Evolutionary conservation across 2,113 vertebrate genomes (phyloP).

Genomic region (Antechinus stuartii): DNA sequence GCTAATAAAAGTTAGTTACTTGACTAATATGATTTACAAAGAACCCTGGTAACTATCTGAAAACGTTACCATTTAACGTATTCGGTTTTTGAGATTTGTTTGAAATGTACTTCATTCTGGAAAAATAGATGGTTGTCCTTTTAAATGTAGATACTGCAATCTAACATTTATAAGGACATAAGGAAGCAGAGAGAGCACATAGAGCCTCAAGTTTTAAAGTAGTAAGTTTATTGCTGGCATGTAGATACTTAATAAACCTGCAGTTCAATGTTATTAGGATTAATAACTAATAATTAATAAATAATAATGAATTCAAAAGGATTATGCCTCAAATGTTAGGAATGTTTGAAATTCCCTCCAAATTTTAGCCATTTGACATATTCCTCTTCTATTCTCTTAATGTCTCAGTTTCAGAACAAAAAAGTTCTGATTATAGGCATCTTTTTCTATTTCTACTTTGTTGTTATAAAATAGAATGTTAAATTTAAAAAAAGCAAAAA

Average conservation of each 20-base stretch:
- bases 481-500: constrained; percentile 52
- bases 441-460: background rate
- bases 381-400: background rate
- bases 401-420: constrained; percentile 43
- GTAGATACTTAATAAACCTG: constrained; percentile 13
- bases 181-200: background rate
- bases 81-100: constrained; percentile 30
- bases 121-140: constrained; percentile 5
- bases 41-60: constrained; percentile 2
- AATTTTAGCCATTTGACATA: constrained; percentile 54
- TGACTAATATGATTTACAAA: constrained; percentile 2
- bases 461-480: constrained; percentile 27
- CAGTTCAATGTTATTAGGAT: constrained; percentile 53
- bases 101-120: constrained; percentile 13
- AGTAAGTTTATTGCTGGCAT: constrained; percentile 42
- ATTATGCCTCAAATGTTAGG: constrained; percentile 52
- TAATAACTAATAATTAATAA: background rate
- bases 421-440: background rate
- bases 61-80: background rate
- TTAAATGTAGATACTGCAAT: constrained; percentile 36
- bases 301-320: constrained; percentile 29
- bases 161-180: constrained; percentile 19
- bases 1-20: constrained; percentile 1
- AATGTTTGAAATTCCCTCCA: constrained; percentile 57
- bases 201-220: constrained; percentile 59